Evolutionary conservation across 2,113 vertebrate genomes (phyloP).

Genomic region (Coturnix japonica): DNA sequence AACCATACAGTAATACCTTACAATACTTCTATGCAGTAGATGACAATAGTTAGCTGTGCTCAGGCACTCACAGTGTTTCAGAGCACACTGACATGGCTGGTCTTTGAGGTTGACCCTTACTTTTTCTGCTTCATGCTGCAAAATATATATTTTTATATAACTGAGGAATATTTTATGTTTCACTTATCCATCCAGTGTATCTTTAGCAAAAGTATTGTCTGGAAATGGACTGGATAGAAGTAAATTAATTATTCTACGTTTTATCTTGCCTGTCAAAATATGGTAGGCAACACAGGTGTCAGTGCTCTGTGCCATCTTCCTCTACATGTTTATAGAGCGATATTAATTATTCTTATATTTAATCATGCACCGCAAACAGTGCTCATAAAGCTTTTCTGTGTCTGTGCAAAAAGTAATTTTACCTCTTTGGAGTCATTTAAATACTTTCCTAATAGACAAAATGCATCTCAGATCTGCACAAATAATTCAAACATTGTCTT

Average conservation of each 20-base stretch:
- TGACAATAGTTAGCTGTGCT: not conserved
- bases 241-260: not conserved
- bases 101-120: not conserved
- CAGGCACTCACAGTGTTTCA: not conserved
- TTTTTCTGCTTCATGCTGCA: not conserved
- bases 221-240: not conserved
- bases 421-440: not conserved
- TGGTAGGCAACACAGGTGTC: not conserved
- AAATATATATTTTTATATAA: not conserved
- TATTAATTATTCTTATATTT: not conserved
- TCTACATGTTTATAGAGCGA: not conserved
- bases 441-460: not conserved
- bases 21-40: not conserved
- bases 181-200: not conserved
- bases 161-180: not conserved
- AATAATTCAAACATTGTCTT: not conserved
- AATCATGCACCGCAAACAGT: not conserved
- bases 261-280: not conserved
- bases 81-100: not conserved
- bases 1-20: not conserved
- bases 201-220: not conserved
- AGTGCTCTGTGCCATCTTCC: not conserved
- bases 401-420: not conserved
- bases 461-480: not conserved
- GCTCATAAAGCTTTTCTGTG: not conserved